Conservation (phyloP, 2,888 invertebrate species). For the Beris chalybata region DNA sequence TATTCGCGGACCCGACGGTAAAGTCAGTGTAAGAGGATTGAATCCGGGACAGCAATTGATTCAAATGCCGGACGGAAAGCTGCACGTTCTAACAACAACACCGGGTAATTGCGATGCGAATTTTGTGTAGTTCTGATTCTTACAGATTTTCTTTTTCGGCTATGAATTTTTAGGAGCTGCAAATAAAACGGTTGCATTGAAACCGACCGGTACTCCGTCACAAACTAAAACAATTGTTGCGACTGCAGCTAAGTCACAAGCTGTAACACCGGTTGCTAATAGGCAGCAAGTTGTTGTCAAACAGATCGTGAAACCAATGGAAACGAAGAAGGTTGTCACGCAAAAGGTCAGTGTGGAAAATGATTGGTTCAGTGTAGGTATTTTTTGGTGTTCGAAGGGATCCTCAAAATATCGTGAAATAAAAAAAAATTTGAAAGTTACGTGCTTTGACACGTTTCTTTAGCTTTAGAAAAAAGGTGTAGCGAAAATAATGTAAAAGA, state of each 20-base stretch:
- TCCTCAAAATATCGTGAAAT: too few relatives aligned
- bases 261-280: slow-evolving; percentile 32
- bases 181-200: slow-evolving; percentile 38
- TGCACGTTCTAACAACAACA: slow-evolving; percentile 71
- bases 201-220: slow-evolving; percentile 31
- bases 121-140: background rate
- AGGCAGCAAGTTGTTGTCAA: slow-evolving; percentile 38
- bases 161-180: slow-evolving; percentile 32
- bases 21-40: slow-evolving; percentile 87
- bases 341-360: slow-evolving; percentile 45
- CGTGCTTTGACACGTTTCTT: too few relatives aligned
- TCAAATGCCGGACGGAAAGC: slow-evolving; percentile 90
- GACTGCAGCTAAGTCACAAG: slow-evolving; percentile 26
- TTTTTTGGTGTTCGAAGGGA: too few relatives aligned
- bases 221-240: slow-evolving; percentile 33
- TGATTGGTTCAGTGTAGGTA: background rate
- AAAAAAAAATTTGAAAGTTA: too few relatives aligned
- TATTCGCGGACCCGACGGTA: slow-evolving; percentile 86
- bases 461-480: too few relatives aligned
- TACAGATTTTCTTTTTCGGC: background rate
- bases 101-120: slow-evolving; percentile 44
- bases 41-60: slow-evolving; percentile 91
- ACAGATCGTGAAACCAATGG: slow-evolving; percentile 40
- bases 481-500: too few relatives aligned
- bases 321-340: slow-evolving; percentile 40